Evolutionary conservation across 2,888 invertebrate species (phyloP), one percentile per base, ranked within the genome.

Genomic region (Melanargia galathea): DNA sequence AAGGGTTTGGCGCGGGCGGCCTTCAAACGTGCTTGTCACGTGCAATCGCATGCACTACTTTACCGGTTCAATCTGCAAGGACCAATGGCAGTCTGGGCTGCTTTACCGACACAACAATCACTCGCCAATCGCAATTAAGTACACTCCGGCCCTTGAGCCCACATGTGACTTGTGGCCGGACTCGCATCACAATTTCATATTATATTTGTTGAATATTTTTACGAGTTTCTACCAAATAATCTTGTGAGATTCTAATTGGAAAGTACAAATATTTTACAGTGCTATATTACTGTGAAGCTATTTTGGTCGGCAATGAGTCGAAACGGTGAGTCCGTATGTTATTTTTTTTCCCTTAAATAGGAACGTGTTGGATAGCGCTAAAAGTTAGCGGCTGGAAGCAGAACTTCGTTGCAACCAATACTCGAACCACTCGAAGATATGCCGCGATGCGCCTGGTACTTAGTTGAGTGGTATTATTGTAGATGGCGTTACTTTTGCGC

Each of bases 131-230:
- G 73, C 70, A 64, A 69, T 71, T 72, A 74, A 72, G 66, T 75
- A 75, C 74, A 76, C 72, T 76, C 73, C 71, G 76, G 68, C 79
- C 79, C 75, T 73, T 78, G 82, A 80, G 79, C 80, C 81, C 85
- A 88, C 90, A 87, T 90, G 90, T 90, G 89, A 88, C 90, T 87
- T 90, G 90, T 90, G 89, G 88, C 82, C 80, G 78, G 75, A 74
- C 74, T 73, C 70, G 71, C 75, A 54, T 63, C 69, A 18, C 52
- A 64, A 43, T 46, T 18, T 11, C 16, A 43, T 18, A 46, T 52
- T 61, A 54, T 59, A 59, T 55, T 64, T 20, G 2, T 11, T 63
- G 69, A 67, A 67, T 63, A 48, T 68, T 70, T 60, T 60, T 45
- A 60, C 24, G 61, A 69, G 56, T 67, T 65, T 66, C 58, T 49